Conservation (phyloP, 2,888 invertebrate genomes). For the Apamea epomidion region DNA sequence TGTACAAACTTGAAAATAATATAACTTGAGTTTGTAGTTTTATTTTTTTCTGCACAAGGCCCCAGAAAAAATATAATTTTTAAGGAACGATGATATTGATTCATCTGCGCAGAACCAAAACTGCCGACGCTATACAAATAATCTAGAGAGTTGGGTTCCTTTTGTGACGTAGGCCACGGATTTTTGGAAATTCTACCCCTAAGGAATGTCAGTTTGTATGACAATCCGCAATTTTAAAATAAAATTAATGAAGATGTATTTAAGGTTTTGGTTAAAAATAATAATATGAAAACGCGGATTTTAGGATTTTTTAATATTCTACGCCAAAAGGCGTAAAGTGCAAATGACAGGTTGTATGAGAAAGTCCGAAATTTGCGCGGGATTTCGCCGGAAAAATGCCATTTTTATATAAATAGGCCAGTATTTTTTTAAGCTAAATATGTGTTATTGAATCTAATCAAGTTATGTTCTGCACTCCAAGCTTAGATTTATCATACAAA, state of each 20-base stretch:
- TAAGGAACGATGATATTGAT: not conserved
- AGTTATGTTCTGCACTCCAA: not conserved
- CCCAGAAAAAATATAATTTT: not conserved
- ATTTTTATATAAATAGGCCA: not conserved
- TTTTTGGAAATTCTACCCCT: not conserved
- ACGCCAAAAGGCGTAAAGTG: not conserved
- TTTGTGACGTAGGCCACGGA: not conserved
- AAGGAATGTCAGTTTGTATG: not conserved
- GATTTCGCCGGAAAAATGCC: not conserved
- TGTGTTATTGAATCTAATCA: not conserved
- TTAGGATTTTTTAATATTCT: not conserved
- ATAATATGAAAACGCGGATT: no score
- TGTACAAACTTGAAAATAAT: not conserved
- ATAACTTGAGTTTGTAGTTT: not conserved
- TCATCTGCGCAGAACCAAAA: not conserved
- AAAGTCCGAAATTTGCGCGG: not conserved
- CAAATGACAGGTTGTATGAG: not conserved
- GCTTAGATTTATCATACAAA: slow-evolving; percentile 38
- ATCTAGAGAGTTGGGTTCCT: not conserved
- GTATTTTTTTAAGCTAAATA: slow-evolving; percentile 1
- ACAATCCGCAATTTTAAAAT: not conserved
- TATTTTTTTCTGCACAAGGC: not conserved
- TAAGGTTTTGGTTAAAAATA: not conserved
- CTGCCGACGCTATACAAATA: not conserved
- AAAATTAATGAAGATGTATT: not conserved